Base-by-base conservation (phyloP, 30 jellyfish, hydroid and myxozoan genomes). In the Hydra vulgaris region DNA sequence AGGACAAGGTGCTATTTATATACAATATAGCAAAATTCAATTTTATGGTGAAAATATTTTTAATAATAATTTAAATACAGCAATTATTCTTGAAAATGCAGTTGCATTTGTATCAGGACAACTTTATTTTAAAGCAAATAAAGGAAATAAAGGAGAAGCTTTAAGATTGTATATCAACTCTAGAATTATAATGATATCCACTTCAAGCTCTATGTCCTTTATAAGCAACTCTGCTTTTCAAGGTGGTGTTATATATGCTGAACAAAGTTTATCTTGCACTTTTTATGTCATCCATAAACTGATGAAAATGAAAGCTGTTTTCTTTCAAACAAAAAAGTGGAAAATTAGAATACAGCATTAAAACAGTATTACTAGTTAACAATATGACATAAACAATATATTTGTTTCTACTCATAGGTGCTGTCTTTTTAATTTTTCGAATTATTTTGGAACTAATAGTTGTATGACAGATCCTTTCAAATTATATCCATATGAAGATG, bases 161-260 rank as follows among this genome's bases (percentile, higher is more conserved):
- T 66, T 78, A 17, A 17, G n/a, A 19, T 61, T 78, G 54, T 78
- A 20, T 54, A 54, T 52, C 61, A 76, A 78, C 53, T 78, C 85
- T 0, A 78, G 54, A 24, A 78, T 78, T 27, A 24, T 24, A 27
- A 21, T 78, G 79, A 53, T 21, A 12, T 23, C 56, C 21, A 40
- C 5, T 40, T n/a, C n/a, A n/a, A 61, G 54, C 0, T 27, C 67
- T 61, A 53, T 54, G 12, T 78, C 67, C 53, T 23, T n/a, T 53
- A 18, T 18, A 0, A 53, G 54, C 54, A 78, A 19, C 3, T 76
- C 85, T 23, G 23, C 19, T 18, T 22, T 23, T 19, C 20, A 78
- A 8, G 85, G 85, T 54, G 85, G 79, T 8, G 85, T 82, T 16
- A 78, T 78, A 23, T 25, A 53, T 78, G 77, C 53, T 5, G 27